Evolutionary conservation across 2,113 vertebrate species (phyloP).

Genomic region (Columba janthina): DNA sequence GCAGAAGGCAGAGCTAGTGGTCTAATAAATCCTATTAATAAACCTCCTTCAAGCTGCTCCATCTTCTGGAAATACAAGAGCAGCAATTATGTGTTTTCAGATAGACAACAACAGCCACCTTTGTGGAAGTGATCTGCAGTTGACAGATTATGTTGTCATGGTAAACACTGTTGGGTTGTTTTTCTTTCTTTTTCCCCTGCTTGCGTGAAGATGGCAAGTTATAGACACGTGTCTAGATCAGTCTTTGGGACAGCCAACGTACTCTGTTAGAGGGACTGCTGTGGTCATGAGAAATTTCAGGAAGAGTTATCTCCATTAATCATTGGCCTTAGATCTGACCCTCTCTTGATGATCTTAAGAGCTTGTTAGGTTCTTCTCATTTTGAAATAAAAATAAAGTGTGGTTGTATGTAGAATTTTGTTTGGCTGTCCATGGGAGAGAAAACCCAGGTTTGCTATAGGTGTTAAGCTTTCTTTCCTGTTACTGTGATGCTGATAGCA

Average conservation of each 20-base stretch:
- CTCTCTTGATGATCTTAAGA: not conserved
- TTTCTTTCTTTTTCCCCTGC: not conserved
- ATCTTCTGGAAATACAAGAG: not conserved
- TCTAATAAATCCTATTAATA: not conserved
- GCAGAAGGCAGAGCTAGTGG: not conserved
- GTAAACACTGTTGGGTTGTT: not conserved
- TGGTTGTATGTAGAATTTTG: not conserved
- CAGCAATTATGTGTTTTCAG: not conserved
- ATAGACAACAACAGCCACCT: not conserved
- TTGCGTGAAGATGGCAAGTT: not conserved
- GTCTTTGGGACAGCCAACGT: not conserved
- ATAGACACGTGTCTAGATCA: accelerated
- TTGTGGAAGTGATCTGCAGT: not conserved
- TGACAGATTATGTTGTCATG: not conserved
- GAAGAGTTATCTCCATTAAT: not conserved
- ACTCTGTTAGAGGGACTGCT: not conserved
- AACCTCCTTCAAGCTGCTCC: not conserved
- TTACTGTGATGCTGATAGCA: not conserved
- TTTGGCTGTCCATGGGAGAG: not conserved
- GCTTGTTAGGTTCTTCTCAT: not conserved
- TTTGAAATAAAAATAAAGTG: not conserved
- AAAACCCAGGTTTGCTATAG: not conserved
- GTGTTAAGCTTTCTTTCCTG: not conserved
- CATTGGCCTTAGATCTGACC: not conserved
- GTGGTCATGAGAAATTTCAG: not conserved